Conservation (phyloP, 92 coral and sea anemone species). For the Phenganax subtilis region DNA sequence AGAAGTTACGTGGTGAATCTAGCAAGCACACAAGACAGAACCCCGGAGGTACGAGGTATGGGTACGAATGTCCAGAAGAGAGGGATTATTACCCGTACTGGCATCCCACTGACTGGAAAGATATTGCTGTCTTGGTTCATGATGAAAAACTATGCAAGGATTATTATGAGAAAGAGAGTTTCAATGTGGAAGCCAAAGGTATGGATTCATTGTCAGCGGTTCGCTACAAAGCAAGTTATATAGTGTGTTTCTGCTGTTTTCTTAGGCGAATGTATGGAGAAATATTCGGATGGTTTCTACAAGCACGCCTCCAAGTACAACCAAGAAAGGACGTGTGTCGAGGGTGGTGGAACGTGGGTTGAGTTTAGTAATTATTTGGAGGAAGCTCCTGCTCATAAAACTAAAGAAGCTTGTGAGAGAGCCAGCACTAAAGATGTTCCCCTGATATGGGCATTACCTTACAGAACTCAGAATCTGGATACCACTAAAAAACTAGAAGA, state of each 20-base stretch:
- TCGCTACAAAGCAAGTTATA: not conserved
- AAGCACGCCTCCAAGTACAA: conserved; percentile 83
- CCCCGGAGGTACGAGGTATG: conserved; percentile 88
- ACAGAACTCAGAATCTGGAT: conserved; percentile 42
- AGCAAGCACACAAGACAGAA: conserved; percentile 93
- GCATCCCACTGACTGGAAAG: conserved; percentile 99
- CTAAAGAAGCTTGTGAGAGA: conserved; percentile 42
- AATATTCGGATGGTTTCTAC: conserved; percentile 52
- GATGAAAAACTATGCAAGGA: conserved; percentile 55
- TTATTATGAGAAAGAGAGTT: conserved; percentile 79
- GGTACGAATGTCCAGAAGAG: conserved; percentile 99
- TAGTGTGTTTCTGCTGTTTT: not conserved
- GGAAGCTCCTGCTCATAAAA: conserved; percentile 38
- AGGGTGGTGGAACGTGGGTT: conserved; percentile 75
- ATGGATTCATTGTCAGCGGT: not conserved
- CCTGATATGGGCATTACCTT: conserved; percentile 69
- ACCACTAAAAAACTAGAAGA: conserved; percentile 5
- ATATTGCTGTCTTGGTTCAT: conserved; percentile 75
- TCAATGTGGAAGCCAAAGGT: conserved; percentile 94
- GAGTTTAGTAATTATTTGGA: conserved; percentile 77
- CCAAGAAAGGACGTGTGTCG: conserved; percentile 66
- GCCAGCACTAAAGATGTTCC: conserved; percentile 41
- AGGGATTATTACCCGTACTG: conserved; percentile 96
- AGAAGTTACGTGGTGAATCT: conserved; percentile 66
- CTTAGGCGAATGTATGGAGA: conserved; percentile 81